These are phyloP conservation scores for Zaprionus ornatus DNA, from an alignment of 1,140 invertebrate species.

Conservation along the genomic window DNA sequence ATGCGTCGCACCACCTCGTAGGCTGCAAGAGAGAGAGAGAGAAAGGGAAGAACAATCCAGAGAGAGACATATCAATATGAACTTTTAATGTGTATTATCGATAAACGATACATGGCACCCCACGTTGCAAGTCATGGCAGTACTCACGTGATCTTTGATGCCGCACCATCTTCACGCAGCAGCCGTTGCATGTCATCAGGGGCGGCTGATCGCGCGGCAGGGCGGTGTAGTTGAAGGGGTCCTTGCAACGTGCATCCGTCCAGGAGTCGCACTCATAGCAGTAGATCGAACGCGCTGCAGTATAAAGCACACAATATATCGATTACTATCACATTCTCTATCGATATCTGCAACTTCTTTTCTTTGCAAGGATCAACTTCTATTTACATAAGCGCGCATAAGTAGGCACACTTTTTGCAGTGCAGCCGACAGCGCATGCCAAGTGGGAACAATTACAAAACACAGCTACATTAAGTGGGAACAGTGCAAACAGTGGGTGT, in stretches of 20 bases:
- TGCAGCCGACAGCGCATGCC: not conserved
- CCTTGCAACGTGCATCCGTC: slow-evolving; percentile 93
- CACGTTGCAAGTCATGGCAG: not conserved
- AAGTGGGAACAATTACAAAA: not conserved
- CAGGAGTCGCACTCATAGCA: slow-evolving; percentile 97
- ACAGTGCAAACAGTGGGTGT: not conserved
- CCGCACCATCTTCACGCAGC: slow-evolving; percentile 97
- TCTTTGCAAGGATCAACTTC: not conserved
- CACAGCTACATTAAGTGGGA: not conserved
- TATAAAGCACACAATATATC: slow-evolving; percentile 35
- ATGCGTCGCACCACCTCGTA: slow-evolving; percentile 94
- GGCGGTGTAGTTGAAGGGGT: slow-evolving; percentile 96
- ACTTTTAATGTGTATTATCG: too few relatives aligned
- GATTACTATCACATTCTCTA: not conserved
- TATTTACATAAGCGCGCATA: slow-evolving; percentile 24
- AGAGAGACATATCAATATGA: not conserved
- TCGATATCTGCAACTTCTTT: not conserved
- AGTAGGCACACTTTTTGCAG: slow-evolving; percentile 32
- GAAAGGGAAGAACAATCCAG: not conserved
- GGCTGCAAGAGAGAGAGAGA: slow-evolving; percentile 85
- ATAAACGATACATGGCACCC: not conserved
- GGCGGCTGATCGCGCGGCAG: slow-evolving; percentile 92
- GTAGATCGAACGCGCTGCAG: slow-evolving; percentile 91
- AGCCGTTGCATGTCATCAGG: slow-evolving; percentile 94
- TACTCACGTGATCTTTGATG: slow-evolving; percentile 94